phyloP scores from a whole-genome alignment of 64 coral and sea anemone species.

The Platygyra sinensis region DNA sequence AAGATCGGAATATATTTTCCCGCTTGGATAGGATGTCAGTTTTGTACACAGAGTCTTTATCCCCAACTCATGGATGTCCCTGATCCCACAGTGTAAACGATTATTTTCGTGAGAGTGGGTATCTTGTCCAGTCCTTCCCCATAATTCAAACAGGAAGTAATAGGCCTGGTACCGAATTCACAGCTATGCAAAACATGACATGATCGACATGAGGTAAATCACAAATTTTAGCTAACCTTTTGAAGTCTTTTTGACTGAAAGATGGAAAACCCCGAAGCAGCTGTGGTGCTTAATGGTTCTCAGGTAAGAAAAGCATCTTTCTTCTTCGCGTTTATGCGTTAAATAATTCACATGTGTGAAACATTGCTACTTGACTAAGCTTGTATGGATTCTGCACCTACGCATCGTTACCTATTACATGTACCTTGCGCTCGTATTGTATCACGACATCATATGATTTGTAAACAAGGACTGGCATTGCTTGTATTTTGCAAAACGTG shows the following conservation, averaged over 20 bases:
- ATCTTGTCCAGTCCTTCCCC: too few species aligned
- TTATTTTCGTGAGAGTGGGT: too few species aligned
- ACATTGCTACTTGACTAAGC: neutral
- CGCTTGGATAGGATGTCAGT: too few species aligned
- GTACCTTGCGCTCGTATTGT: too few species aligned
- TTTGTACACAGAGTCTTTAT: too few species aligned
- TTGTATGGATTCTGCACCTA: neutral
- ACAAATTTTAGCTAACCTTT: neutral
- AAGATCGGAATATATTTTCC: too few species aligned
- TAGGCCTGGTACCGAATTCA: neutral
- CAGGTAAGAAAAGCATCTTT: slow-evolving; percentile 1
- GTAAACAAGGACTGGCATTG: neutral
- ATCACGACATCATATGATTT: neutral
- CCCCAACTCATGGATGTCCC: too few species aligned
- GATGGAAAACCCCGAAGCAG: slow-evolving; percentile 4
- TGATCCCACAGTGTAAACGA: too few species aligned
- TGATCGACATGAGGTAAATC: neutral
- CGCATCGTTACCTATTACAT: neutral
- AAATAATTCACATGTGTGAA: neutral
- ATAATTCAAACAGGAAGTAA: too few species aligned
- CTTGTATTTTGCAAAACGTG: neutral
- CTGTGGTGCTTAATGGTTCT: slow-evolving; percentile 20
- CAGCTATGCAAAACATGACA: neutral
- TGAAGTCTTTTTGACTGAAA: neutral
- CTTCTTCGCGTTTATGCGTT: neutral